Base-by-base conservation (phyloP, 2,113 vertebrate species). In the Fulica atra region DNA sequence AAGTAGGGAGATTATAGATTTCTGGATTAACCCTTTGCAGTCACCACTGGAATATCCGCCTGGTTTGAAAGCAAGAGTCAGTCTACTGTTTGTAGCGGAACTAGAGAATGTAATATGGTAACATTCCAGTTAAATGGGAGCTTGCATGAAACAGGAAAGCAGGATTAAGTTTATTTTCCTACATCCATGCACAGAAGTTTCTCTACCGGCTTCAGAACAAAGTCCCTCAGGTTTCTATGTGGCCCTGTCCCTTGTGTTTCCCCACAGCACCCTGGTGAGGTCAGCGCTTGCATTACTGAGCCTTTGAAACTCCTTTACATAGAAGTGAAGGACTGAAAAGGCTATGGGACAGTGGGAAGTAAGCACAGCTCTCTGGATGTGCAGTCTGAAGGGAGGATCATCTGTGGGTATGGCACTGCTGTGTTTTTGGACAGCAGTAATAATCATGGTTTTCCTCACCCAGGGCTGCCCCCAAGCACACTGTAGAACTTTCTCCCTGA, bases 21-120 rank as follows among this genome's bases (percentile, higher is more conserved):
- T 95, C 85, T 87, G 88, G 53, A 92, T 40, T 86, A 96, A 95
- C 69, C 65, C 82, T 96, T 91, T 83, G 53, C 63, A 50, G 85
- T 88, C 84, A 44, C 50, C 77, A 83, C 57, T 70, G 87, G 42
- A 81, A 92, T 64, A 91, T 44, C 90, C 81, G 48, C 85, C 86
- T 96, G 92, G 57, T 93, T 93, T 95, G 73, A 78, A 53, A 38
- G 66, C n/a, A 83, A 83, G 72, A 92, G 54, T 71, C 84, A 76
- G 59, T 68, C 72, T 71, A 17, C 42, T 65, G 46, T 86, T 81
- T 2, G 0, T 60, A 23, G 40, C 5, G 11, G 82, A 44, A 53
- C 40, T 44, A 92, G 85, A 74, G 23, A 10, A 57, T 9, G 44
- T 31, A 36, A 24, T n/a, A 60, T 6, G 12, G 31, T 54, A 77